phyloP scores from a whole-genome alignment of 2,797 vertebrate genomes.

The Pangasius larnaudii region DNA sequence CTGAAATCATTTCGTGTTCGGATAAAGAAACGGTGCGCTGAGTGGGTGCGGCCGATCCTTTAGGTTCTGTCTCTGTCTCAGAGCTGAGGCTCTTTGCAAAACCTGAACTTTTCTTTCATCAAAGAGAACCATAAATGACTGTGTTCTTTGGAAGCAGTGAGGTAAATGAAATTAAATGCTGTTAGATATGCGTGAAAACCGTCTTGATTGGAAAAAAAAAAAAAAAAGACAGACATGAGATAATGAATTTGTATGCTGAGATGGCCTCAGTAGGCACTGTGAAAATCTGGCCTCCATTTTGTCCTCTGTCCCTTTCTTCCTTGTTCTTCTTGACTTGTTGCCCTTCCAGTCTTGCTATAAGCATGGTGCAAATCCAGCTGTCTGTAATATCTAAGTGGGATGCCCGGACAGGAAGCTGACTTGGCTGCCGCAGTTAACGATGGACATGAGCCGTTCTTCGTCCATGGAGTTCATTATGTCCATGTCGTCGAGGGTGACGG shows the following conservation, averaged over 20 bases:
- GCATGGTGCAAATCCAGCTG: neutral
- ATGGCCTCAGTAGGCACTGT: neutral
- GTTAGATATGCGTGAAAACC: neutral
- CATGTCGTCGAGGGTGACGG: slow-evolving; percentile 66
- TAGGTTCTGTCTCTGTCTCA: neutral
- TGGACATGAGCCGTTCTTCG: slow-evolving; percentile 79
- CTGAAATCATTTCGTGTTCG: neutral
- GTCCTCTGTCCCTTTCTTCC: neutral
- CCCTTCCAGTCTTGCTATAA: neutral
- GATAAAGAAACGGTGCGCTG: neutral
- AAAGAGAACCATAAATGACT: neutral
- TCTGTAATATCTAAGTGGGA: slow-evolving; percentile 56
- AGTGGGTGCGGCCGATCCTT: neutral
- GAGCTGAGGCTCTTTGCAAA: neutral
- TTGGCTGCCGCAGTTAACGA: slow-evolving; percentile 67
- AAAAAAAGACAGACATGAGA: neutral
- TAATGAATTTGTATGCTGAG: neutral
- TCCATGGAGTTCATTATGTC: slow-evolving; percentile 73
- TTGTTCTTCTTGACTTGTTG: neutral
- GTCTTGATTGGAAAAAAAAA: neutral
- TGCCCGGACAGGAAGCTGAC: slow-evolving; percentile 70
- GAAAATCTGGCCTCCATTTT: neutral
- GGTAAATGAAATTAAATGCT: neutral
- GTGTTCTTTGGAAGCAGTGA: neutral
- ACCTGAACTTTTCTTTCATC: neutral